These are phyloP conservation scores for Gallinago stenura DNA, from an alignment of 2,797 vertebrate genomes.

Conservation along the genomic window DNA sequence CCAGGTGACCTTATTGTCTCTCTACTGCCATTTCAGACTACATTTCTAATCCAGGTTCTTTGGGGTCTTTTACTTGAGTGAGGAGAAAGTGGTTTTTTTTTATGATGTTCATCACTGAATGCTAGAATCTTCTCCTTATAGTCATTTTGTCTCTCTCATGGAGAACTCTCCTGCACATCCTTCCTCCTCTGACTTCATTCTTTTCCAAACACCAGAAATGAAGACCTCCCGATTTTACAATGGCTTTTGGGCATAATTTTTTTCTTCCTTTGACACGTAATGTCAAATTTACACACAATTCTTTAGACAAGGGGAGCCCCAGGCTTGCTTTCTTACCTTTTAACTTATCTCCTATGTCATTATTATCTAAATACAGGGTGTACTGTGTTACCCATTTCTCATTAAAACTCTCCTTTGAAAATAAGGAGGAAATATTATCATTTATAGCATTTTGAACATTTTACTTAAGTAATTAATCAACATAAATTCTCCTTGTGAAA, in stretches of 20 bases:
- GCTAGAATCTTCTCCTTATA: background rate
- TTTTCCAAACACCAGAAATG: background rate
- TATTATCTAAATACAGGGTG: background rate
- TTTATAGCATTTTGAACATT: background rate
- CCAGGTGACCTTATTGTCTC: background rate
- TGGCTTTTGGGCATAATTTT: background rate
- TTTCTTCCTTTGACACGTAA: background rate
- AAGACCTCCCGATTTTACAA: background rate
- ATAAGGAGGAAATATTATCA: background rate
- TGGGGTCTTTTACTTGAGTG: background rate
- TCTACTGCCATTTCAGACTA: background rate
- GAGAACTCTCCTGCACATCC: background rate
- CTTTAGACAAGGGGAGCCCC: background rate
- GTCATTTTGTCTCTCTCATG: background rate
- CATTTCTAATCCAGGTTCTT: background rate
- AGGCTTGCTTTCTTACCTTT: background rate
- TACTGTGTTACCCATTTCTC: background rate
- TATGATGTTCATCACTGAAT: background rate
- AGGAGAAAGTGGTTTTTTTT: background rate
- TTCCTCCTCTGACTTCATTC: background rate
- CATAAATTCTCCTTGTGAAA: background rate
- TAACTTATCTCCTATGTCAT: background rate
- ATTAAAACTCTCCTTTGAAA: background rate
- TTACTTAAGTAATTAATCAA: background rate
- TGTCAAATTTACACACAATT: background rate